phyloP scores from a whole-genome alignment of 2,113 vertebrate genomes.

The Clarias macrocephalus region DNA sequence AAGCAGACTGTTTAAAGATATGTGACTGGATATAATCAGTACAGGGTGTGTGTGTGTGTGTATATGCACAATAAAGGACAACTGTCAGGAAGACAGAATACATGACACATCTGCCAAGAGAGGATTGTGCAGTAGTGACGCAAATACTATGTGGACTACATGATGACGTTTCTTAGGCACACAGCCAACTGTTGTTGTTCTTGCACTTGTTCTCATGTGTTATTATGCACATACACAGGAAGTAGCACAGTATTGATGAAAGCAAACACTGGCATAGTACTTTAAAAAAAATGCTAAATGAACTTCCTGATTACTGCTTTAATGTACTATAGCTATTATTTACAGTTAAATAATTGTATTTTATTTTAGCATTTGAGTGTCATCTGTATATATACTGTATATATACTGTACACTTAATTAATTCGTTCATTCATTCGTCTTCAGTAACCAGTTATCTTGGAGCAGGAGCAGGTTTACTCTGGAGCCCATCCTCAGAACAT shows the following conservation, averaged over 20 bases:
- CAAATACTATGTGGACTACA: constrained; percentile 50
- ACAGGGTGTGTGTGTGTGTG: constrained; percentile 24
- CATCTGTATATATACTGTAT: neutral
- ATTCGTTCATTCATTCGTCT: neutral
- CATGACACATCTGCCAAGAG: constrained; percentile 50
- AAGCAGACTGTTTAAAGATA: constrained; percentile 64
- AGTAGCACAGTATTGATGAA: neutral
- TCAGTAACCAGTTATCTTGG: neutral
- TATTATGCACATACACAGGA: neutral
- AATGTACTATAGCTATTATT: neutral
- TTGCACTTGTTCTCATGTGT: constrained; percentile 12
- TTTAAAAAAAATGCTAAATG: neutral
- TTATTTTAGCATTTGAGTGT: neutral
- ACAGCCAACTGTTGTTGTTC: constrained; percentile 42
- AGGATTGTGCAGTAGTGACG: constrained; percentile 55
- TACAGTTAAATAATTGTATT: neutral
- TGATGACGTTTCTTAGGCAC: constrained; percentile 46
- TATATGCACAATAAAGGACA: constrained; percentile 38
- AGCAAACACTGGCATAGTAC: neutral
- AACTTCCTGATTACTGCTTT: neutral
- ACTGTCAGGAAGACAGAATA: constrained; percentile 41
- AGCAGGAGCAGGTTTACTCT: neutral
- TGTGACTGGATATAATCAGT: constrained; percentile 51
- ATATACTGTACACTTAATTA: too few relatives aligned
- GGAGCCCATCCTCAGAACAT: neutral